Evolutionary conservation across 1,140 invertebrate species (phyloP).

Genomic region (Leptoteleia sp.): DNA sequence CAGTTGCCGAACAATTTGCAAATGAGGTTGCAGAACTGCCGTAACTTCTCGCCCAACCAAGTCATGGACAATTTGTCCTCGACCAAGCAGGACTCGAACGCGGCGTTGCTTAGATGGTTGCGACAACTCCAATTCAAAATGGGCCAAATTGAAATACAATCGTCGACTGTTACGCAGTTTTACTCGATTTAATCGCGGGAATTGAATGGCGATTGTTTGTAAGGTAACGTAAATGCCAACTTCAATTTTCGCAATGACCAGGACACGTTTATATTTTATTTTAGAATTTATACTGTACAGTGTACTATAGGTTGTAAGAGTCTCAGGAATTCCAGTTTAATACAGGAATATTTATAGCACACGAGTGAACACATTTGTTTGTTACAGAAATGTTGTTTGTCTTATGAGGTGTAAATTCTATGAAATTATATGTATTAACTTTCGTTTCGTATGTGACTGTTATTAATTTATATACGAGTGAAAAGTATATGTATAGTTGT

Average conservation of each 20-base stretch:
- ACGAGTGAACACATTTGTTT: slow-evolving; percentile 35
- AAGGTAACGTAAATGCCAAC: slow-evolving; percentile 28
- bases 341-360: slow-evolving; percentile 26
- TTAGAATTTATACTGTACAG: slow-evolving; percentile 46
- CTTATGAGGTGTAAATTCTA: slow-evolving; percentile 25
- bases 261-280: slow-evolving; percentile 25
- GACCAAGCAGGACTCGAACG: slow-evolving; percentile 77
- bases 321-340: slow-evolving; percentile 51
- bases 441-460: slow-evolving; percentile 18
- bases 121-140: slow-evolving; percentile 98
- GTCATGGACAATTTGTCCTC: slow-evolving; percentile 72
- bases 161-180: slow-evolving; percentile 94
- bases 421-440: slow-evolving; percentile 22
- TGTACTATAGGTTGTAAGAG: slow-evolving; percentile 43
- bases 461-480: slow-evolving; percentile 36
- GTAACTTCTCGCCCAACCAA: slow-evolving; percentile 86
- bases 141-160: slow-evolving; percentile 98
- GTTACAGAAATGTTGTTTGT: slow-evolving; percentile 27
- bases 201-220: slow-evolving; percentile 28
- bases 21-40: slow-evolving; percentile 93
- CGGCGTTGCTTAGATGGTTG: slow-evolving; percentile 90
- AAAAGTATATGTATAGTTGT: slow-evolving; percentile 29
- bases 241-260: slow-evolving; percentile 13
- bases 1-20: slow-evolving; percentile 95
- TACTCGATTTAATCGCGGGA: slow-evolving; percentile 86